Evolutionary conservation across 1,140 invertebrate species (phyloP), one percentile per base, ranked within the genome.

Genomic region (Temnothorax nylanderi): DNA sequence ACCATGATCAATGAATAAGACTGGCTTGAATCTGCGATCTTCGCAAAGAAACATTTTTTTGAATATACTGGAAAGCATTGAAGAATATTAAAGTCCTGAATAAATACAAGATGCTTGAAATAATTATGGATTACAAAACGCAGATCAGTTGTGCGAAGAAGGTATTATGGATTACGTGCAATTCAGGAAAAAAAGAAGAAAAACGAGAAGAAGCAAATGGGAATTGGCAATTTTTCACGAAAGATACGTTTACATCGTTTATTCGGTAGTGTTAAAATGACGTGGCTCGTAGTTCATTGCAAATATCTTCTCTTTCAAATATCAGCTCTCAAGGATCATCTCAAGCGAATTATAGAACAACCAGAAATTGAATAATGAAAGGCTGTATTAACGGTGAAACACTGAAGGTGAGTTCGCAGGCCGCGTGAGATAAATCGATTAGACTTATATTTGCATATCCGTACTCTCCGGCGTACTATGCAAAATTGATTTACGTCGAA

Each of bases 361-460:
- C 18, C 13, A 26, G 13, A 81, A 56, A 26, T 26, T 51, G 47
- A 26, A 69, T 71, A 69, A 71, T 26, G 64, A 51, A 44, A 69
- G 47, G n/a, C 44, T 54, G 65, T 41, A 41, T 71, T 37, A 81
- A 71, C 18, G 44, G 26, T 49, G 8, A 81, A 32, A 11, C 26
- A 18, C 7, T 65, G 21, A 81, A 81, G 64, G 77, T 81, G 60
- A 81, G 77, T 81, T 71, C n/a, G 54, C 18, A 47, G 5, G 10
- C 2, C 34, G 18, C 11, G n/a, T 13, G 13, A 26, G 26, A 41
- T 81, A 51, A 71, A 81, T 51, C 16, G n/a, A 71, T 81, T 81
- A 41, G 10, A 54, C 34, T 69, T 69, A 26, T 26, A 54, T 69
- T 69, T 80, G n/a, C 32, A 69, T 32, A 81, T 56, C 41, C 34